Base-by-base conservation (phyloP, 2,888 invertebrate genomes). In the Eilema griseolum region DNA sequence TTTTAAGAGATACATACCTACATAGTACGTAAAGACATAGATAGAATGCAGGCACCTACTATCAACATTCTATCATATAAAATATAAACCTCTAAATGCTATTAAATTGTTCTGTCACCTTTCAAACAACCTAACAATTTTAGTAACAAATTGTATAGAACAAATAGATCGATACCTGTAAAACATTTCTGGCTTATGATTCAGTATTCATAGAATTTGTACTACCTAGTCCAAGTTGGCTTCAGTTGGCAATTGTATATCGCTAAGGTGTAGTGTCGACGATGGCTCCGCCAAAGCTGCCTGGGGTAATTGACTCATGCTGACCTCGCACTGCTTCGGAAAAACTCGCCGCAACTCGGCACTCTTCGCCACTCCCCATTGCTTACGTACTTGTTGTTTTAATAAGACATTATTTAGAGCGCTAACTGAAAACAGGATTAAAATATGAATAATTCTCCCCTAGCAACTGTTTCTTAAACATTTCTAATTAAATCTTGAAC, bases 271-370 rank as follows among this genome's bases (percentile, higher is more conserved):
- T 74, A 52, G 71, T 73, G 73, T 67, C 85, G 81, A 79, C 82
- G 80, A 70, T 83, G 80, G 76, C 86, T 85, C 79, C 85, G 83
- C 84, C 82, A 81, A 83, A 82, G 78, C 92, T 80, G 79, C 90
- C 88, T 84, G 96, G 96, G 96, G 96, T 96, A 96, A 96, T 96
- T 96, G 96, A 96, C 96, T 96, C 91, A 88, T 83, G 87, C 89
- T 96, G 96, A 96, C 96, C 96, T 95, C 95, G 90, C 88, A 77
- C 78, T 86, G 89, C 90, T 90, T 93, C 92, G 92, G 91, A 89
- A 92, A 92, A 92, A 89, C 90, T 93, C 92, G 93, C 79, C 83
- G 71, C 63, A 80, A 73, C 84, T 93, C 92, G 92, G 89, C 82
- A 78, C 80, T 85, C 77, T 81, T 86, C 90, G 89, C 79, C 81